These are phyloP conservation scores for Monochamus saltuarius DNA, from an alignment of 1,140 invertebrate species.

Conservation along the genomic window DNA sequence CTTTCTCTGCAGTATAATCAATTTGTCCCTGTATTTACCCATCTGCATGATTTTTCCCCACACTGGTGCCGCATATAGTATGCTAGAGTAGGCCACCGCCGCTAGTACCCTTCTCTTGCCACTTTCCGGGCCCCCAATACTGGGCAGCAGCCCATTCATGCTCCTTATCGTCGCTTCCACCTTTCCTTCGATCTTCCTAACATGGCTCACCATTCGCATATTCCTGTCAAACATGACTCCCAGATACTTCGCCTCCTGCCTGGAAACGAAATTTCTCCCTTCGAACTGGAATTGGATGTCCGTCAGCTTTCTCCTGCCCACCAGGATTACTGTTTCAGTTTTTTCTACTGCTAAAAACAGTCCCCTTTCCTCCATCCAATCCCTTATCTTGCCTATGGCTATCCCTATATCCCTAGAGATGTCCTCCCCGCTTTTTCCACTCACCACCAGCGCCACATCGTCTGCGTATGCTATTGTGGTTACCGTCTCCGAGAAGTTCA, in stretches of 20 bases:
- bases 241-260: not conserved
- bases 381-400: not conserved
- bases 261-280: not conserved
- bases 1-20: conserved; percentile 28
- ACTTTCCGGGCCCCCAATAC: conserved; percentile 9
- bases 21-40: conserved; percentile 24
- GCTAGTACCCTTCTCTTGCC: conserved; percentile 27
- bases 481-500: conserved; percentile 30
- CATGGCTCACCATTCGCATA: not conserved
- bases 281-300: not conserved
- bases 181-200: not conserved
- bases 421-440: not conserved
- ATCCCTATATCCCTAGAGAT: not conserved
- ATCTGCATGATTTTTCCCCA: conserved; percentile 28
- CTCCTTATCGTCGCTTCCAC: not conserved
- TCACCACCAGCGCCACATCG: not conserved
- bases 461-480: not conserved
- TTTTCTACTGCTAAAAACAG: not conserved
- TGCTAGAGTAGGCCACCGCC: conserved; percentile 26
- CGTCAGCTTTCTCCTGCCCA: not conserved
- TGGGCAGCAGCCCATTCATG: conserved; percentile 14
- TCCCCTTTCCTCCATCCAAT: not conserved
- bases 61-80: conserved; percentile 36
- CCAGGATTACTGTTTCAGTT: not conserved
- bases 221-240: conserved; percentile 6